These are phyloP conservation scores for Pyrgus malvae DNA, from an alignment of 2,888 invertebrate genomes.

Conservation along the genomic window DNA sequence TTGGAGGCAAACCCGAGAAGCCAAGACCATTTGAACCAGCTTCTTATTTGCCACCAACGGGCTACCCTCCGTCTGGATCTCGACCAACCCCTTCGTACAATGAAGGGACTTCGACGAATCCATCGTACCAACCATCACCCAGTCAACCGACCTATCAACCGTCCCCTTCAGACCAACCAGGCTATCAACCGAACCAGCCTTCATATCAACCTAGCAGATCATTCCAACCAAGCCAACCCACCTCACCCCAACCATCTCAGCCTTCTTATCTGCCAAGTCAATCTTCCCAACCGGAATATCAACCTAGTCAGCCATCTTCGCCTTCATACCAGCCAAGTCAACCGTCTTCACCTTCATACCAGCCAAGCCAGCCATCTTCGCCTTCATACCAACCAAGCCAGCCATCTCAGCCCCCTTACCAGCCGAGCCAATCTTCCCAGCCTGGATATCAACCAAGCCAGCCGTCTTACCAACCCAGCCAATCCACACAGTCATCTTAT, in stretches of 20 bases:
- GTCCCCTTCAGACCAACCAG: conserved; percentile 37
- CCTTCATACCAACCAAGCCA: conserved; percentile 37
- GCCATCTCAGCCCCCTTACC: conserved; percentile 48
- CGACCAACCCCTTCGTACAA: conserved; percentile 67
- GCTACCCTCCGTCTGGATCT: conserved; percentile 65
- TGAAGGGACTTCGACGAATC: conserved; percentile 58
- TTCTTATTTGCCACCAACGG: conserved; percentile 64
- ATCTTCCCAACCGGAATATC: conserved; percentile 22
- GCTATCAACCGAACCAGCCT: conserved; percentile 41
- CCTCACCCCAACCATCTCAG: conserved; percentile 41
- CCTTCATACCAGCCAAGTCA: conserved; percentile 50
- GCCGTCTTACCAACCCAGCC: conserved; percentile 42
- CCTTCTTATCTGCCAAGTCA: conserved; percentile 36
- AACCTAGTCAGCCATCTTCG: conserved; percentile 44
- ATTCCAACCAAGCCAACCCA: conserved; percentile 44
- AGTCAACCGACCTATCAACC: conserved; percentile 42
- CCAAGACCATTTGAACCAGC: conserved; percentile 86
- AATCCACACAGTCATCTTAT: conserved; percentile 28
- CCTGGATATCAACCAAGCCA: conserved; percentile 42
- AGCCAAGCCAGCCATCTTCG: conserved; percentile 45
- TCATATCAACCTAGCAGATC: conserved; percentile 39
- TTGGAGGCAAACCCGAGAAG: conserved; percentile 83
- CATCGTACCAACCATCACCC: conserved; percentile 39
- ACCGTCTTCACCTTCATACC: conserved; percentile 38
- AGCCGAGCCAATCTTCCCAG: conserved; percentile 43